These are phyloP conservation scores for Megalops cyprinoides DNA, from an alignment of 2,797 vertebrate genomes.

Conservation along the genomic window DNA sequence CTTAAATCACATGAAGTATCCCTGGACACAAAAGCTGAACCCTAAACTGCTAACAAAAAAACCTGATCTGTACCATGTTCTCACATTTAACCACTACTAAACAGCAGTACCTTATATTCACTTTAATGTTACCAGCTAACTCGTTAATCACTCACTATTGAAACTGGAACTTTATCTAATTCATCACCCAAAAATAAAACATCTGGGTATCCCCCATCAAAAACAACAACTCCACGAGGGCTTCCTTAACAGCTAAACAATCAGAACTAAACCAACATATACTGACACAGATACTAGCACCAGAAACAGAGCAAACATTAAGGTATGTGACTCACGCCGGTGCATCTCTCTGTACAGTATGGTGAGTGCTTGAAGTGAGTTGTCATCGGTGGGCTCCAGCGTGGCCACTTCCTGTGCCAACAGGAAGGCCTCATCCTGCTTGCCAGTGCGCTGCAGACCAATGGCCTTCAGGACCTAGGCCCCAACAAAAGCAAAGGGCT, in stretches of 20 bases:
- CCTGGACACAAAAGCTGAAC: background rate
- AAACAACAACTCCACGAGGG: too few relatives aligned
- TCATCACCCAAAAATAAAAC: too few relatives aligned
- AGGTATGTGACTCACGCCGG: constrained; percentile 74
- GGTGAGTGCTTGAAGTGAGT: constrained; percentile 94
- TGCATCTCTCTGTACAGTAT: constrained; percentile 99
- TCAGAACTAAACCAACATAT: background rate
- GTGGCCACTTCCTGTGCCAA: constrained; percentile 93
- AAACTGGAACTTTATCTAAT: too few relatives aligned
- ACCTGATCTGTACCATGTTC: background rate
- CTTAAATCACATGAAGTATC: too few relatives aligned
- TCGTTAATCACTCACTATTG: too few relatives aligned
- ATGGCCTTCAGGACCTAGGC: constrained; percentile 94
- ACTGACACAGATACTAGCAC: background rate
- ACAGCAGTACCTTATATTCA: too few relatives aligned
- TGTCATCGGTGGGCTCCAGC: constrained; percentile 95
- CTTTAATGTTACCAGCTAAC: too few relatives aligned
- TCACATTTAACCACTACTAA: background rate
- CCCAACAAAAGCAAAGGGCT: background rate
- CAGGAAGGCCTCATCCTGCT: constrained; percentile 92
- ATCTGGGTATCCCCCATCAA: too few relatives aligned
- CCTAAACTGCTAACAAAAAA: background rate
- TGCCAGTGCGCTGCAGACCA: constrained; percentile 93
- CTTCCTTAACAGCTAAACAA: background rate
- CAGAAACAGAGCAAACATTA: background rate